A percentile compares a stretch with the other conserved stretches of the same genome.
phyloP scores from a whole-genome alignment of 2,888 invertebrate genomes.

The Stegophylla sp. region DNA sequence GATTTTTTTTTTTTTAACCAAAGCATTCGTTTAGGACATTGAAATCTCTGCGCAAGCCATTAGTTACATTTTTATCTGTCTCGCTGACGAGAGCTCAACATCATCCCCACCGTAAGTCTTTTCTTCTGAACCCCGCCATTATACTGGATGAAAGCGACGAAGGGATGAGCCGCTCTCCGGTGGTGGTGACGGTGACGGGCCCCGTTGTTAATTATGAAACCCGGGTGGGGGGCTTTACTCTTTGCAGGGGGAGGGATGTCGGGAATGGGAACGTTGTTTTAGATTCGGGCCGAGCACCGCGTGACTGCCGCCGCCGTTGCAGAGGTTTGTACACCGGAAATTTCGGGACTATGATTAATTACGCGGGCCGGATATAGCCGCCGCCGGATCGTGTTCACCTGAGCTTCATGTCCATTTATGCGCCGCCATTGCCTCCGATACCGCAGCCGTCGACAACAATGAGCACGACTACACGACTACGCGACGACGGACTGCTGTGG shows the following conservation, averaged over 20 bases:
- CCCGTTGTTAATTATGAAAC: slow-evolving; percentile 41
- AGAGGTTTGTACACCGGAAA: slow-evolving; percentile 30
- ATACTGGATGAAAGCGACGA: too few relatives aligned
- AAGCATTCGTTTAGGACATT: too few relatives aligned
- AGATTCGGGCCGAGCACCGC: neutral
- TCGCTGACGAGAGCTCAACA: too few relatives aligned
- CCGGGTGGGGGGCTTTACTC: neutral
- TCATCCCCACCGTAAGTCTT: too few relatives aligned
- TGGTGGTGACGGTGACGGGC: neutral
- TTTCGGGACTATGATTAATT: slow-evolving; percentile 52
- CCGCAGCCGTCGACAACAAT: slow-evolving; percentile 26
- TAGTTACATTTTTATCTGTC: too few relatives aligned
- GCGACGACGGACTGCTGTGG: neutral
- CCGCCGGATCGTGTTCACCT: slow-evolving; percentile 41
- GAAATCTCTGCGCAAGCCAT: too few relatives aligned
- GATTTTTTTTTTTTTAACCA: too few relatives aligned
- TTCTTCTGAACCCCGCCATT: too few relatives aligned
- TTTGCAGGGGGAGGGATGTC: too few relatives aligned
- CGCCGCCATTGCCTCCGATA: slow-evolving; percentile 9
- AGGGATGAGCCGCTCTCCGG: neutral
- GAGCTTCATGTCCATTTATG: slow-evolving; percentile 27
- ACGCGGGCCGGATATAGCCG: slow-evolving; percentile 13
- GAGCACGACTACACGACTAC: neutral
- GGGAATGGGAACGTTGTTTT: slow-evolving; percentile 26
- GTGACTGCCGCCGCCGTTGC: neutral